A percentile compares a stretch with the other conserved stretches of the same genome.
Conservation (phyloP, 92 coral and sea anemone species). For the Zoanthus sansibaricus region DNA sequence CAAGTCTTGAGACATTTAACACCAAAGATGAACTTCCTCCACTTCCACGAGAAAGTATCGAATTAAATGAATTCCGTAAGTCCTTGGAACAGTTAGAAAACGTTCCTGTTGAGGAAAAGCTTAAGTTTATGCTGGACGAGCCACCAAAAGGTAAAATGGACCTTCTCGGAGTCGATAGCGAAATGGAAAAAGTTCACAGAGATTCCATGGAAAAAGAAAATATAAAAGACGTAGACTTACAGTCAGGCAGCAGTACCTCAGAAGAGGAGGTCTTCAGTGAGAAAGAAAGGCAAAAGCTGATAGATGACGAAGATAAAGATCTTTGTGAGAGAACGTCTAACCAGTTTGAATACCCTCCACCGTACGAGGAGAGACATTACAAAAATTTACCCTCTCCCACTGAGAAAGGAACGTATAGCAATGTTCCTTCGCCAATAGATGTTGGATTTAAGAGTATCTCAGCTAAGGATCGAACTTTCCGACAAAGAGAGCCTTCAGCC, state of each 20-base stretch:
- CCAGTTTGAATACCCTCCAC: conserved; percentile 68
- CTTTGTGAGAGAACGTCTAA: conserved; percentile 80
- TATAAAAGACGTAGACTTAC: conserved; percentile 54
- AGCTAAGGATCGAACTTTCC: conserved; percentile 49
- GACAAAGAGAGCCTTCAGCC: conserved; percentile 62
- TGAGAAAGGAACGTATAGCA: conserved; percentile 42
- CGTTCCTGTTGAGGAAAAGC: conserved; percentile 54
- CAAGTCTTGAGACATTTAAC: conserved; percentile 31
- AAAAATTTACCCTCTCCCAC: conserved; percentile 43
- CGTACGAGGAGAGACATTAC: conserved; percentile 43
- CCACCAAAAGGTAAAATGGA: conserved; percentile 62
- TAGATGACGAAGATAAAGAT: conserved; percentile 76
- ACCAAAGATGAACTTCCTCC: conserved; percentile 73
- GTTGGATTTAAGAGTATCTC: conserved; percentile 34
- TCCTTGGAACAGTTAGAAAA: conserved; percentile 30
- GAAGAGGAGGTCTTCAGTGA: conserved; percentile 72
- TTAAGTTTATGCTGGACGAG: conserved; percentile 60
- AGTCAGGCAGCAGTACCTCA: conserved; percentile 41
- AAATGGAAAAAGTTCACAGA: conserved; percentile 73
- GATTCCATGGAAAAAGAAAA: conserved; percentile 72
- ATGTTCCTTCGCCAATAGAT: conserved; percentile 29
- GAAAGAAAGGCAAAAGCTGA: conserved; percentile 71
- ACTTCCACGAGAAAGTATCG: conserved; percentile 79
- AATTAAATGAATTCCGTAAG: conserved; percentile 61
- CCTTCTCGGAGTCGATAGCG: conserved; percentile 56